Conservation (phyloP, 2,888 invertebrate species). For the Micropterix aruncella region DNA sequence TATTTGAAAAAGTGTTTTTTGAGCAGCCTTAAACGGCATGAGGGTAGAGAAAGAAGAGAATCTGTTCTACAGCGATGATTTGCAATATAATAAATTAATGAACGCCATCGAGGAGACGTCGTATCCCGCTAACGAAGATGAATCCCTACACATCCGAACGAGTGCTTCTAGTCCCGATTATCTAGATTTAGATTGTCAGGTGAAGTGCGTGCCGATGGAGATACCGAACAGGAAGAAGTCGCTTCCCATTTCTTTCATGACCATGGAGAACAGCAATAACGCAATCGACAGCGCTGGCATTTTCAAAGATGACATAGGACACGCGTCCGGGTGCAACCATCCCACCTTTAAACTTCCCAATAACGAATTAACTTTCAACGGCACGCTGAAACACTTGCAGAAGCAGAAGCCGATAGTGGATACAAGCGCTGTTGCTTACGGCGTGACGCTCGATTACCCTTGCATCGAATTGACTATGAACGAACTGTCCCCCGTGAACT, state of each 20-base stretch:
- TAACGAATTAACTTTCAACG: conserved; percentile 33
- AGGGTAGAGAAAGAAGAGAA: neutral
- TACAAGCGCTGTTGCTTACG: conserved; percentile 27
- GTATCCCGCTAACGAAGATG: neutral
- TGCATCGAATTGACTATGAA: conserved; percentile 11
- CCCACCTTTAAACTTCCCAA: conserved; percentile 32
- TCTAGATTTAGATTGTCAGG: neutral
- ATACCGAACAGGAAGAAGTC: neutral
- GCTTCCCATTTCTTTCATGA: conserved; percentile 12
- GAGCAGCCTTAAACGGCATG: neutral
- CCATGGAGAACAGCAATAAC: conserved; percentile 39
- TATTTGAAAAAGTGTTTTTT: no score
- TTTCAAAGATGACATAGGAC: conserved; percentile 21
- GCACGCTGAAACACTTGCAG: conserved; percentile 33
- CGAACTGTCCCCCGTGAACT: no score
- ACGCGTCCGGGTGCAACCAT: conserved; percentile 18
- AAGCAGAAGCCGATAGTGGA: conserved; percentile 33
- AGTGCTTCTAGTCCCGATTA: neutral
- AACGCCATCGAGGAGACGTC: neutral
- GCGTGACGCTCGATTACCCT: no score
- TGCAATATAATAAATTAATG: neutral
- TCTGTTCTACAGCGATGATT: neutral
- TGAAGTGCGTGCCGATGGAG: neutral
- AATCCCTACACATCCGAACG: neutral
- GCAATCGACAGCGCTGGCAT: conserved; percentile 33